Evolutionary conservation across 2,888 invertebrate species (phyloP).

Genomic region (Drosophila mayaguana): DNA sequence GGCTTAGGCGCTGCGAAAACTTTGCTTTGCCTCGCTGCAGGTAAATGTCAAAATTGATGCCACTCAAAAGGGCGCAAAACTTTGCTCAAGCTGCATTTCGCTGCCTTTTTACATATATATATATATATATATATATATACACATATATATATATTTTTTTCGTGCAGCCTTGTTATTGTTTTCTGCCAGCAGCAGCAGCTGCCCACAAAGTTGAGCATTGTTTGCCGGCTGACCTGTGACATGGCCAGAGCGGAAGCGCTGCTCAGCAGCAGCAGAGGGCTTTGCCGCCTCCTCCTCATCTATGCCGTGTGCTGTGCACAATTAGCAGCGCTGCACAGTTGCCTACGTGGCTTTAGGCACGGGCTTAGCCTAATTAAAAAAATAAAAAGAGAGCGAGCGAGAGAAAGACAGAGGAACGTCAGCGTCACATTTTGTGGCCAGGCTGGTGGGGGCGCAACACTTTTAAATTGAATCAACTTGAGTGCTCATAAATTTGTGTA

Average conservation of each 20-base stretch:
- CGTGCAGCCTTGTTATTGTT: constrained; percentile 31
- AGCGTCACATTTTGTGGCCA: constrained; percentile 67
- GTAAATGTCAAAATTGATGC: constrained; percentile 84
- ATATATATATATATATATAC: not conserved
- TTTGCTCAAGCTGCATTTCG: constrained; percentile 54
- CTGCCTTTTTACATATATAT: not conserved
- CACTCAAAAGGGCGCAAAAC: constrained; percentile 71
- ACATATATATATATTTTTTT: not conserved
- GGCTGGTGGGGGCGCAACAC: constrained; percentile 25
- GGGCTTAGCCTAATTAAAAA: constrained; percentile 82
- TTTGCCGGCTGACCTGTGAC: constrained; percentile 37
- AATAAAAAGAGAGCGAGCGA: constrained; percentile 19
- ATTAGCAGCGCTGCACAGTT: constrained; percentile 69
- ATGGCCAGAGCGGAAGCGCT: constrained; percentile 33
- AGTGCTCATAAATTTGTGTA: constrained; percentile 77
- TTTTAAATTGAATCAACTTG: constrained; percentile 77
- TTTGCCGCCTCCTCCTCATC: not conserved
- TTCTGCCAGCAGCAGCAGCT: constrained; percentile 34
- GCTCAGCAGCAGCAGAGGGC: constrained; percentile 29
- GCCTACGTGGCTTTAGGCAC: constrained; percentile 64
- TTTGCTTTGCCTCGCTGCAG: constrained; percentile 80
- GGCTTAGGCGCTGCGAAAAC: constrained; percentile 62
- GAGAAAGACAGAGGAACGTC: constrained; percentile 30
- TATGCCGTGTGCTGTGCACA: constrained; percentile 25
- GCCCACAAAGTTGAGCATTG: constrained; percentile 52